These are phyloP conservation scores for Holothuria leucospilota DNA, from an alignment of 53 echinoderm and acorn worm genomes.

Conservation along the genomic window DNA sequence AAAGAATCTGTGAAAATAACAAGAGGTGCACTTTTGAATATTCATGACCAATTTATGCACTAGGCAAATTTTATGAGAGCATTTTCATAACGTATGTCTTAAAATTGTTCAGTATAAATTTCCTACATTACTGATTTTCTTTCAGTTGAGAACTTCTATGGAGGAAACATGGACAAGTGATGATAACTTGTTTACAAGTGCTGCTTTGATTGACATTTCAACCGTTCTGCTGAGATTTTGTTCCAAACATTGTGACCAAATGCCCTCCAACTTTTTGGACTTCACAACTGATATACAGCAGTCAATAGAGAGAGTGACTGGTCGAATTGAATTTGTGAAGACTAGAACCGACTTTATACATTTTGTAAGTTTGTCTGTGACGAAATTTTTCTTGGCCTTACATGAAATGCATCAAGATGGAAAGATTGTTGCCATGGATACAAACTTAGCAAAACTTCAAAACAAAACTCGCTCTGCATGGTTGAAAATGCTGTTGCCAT, in stretches of 20 bases:
- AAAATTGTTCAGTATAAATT: too few species aligned
- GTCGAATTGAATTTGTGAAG: too few species aligned
- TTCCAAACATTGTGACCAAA: neutral
- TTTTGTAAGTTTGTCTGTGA: neutral
- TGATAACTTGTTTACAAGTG: neutral
- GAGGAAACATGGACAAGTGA: neutral
- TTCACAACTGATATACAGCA: neutral
- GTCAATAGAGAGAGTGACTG: neutral
- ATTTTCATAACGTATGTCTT: too few species aligned
- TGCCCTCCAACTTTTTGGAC: slow-evolving; percentile 7
- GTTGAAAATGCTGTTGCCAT: slow-evolving; percentile 5
- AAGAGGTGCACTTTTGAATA: too few species aligned
- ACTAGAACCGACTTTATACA: neutral
- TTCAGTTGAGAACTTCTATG: neutral
- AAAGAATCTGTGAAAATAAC: too few species aligned
- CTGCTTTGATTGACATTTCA: neutral
- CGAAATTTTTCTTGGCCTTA: slow-evolving; percentile 5
- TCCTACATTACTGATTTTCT: neutral
- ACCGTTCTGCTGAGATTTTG: slow-evolving; percentile 13
- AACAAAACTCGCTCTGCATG: neutral
- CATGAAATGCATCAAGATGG: neutral
- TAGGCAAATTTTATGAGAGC: too few species aligned
- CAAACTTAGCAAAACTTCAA: neutral
- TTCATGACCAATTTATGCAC: too few species aligned
- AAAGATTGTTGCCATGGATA: too few species aligned